These are phyloP conservation scores for Porites australiensis DNA, from an alignment of 64 coral and sea anemone genomes.

Conservation along the genomic window DNA sequence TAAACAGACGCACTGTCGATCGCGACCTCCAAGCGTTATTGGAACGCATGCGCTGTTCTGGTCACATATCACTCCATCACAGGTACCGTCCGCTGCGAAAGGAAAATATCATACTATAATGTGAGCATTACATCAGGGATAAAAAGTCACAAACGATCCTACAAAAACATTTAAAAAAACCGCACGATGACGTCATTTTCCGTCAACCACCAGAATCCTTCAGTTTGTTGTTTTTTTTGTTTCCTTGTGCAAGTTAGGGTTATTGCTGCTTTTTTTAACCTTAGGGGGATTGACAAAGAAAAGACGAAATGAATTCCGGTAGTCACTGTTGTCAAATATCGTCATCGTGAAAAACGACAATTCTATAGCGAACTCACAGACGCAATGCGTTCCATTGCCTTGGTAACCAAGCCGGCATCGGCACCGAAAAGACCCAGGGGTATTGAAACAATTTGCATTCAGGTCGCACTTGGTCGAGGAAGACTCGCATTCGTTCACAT, in stretches of 20 bases:
- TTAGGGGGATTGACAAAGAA: too few relatives aligned
- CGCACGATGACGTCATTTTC: too few relatives aligned
- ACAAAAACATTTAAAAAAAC: too few relatives aligned
- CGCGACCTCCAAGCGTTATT: not conserved
- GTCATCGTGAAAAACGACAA: too few relatives aligned
- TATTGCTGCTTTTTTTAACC: too few relatives aligned
- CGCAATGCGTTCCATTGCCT: conserved; percentile 75
- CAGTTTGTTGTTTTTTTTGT: too few relatives aligned
- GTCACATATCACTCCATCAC: conserved; percentile 56
- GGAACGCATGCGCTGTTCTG: conserved; percentile 46
- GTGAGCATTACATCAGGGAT: too few relatives aligned
- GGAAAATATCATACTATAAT: not conserved
- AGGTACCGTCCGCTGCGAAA: conserved; percentile 72
- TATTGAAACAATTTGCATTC: conserved; percentile 78
- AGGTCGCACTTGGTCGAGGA: conserved; percentile 44
- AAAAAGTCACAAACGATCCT: too few relatives aligned
- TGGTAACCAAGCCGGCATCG: conserved; percentile 77
- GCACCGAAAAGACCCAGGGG: conserved; percentile 72
- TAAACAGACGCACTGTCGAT: conserved; percentile 33
- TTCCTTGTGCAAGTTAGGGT: too few relatives aligned
- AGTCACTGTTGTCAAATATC: too few relatives aligned
- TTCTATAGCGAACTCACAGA: conserved; percentile 39
- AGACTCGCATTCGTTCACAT: conserved; percentile 73
- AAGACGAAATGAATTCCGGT: too few relatives aligned
- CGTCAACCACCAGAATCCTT: too few relatives aligned